Conservation (phyloP, 2,888 invertebrate genomes). For the Amblyteles armatorius region DNA sequence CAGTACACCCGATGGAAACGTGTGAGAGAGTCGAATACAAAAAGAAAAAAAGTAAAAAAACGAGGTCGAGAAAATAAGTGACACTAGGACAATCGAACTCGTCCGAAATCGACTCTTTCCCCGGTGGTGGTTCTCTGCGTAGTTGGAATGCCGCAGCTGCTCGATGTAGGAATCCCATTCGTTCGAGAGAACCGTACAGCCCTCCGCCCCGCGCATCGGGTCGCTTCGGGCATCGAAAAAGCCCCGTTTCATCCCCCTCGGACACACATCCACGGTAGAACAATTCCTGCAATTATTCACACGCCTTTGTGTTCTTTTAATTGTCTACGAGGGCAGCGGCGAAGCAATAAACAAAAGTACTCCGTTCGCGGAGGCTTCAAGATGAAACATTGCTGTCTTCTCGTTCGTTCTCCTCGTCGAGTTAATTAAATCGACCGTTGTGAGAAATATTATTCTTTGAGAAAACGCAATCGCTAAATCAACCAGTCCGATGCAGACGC, state of each 20-base stretch:
- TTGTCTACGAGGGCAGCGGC: constrained; percentile 5
- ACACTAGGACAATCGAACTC: constrained; percentile 71
- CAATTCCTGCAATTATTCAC: constrained; percentile 65
- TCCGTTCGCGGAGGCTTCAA: not conserved
- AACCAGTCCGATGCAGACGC: not conserved
- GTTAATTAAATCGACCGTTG: too few relatives aligned
- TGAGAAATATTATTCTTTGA: too few relatives aligned
- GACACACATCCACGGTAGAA: constrained; percentile 24
- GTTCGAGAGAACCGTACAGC: constrained; percentile 31
- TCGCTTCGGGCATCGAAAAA: constrained; percentile 31
- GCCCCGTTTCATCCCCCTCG: not conserved
- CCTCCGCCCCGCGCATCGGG: not conserved
- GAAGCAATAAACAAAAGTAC: constrained; percentile 22
- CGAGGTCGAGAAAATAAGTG: constrained; percentile 69
- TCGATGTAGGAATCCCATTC: constrained; percentile 47
- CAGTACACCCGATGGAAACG: not conserved
- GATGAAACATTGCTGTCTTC: not conserved
- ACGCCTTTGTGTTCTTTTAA: constrained; percentile 18
- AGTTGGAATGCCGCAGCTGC: constrained; percentile 62
- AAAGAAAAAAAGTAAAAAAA: constrained; percentile 39
- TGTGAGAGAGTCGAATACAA: constrained; percentile 18
- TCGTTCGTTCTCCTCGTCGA: not conserved
- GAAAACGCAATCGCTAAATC: not conserved
- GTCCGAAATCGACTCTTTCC: constrained; percentile 67
- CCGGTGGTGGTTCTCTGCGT: constrained; percentile 34